A percentile compares a stretch with the other conserved stretches of the same genome.
Conservation (phyloP, 2,113 vertebrate genomes). For the Megaceryle torquata region DNA sequence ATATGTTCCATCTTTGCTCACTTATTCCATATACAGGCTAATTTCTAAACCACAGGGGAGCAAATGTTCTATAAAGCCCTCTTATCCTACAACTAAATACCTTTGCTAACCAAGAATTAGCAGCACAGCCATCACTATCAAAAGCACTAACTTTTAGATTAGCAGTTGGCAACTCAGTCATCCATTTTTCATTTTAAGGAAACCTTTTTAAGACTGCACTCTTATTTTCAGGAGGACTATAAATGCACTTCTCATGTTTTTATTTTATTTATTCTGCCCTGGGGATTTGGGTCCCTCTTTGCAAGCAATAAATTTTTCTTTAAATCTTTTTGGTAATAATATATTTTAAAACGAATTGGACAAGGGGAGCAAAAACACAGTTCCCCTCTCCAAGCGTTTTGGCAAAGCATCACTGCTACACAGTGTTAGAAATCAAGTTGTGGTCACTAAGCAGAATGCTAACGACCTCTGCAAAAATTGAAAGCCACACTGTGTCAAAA, state of each 20-base stretch:
- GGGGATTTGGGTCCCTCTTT: constrained; percentile 69
- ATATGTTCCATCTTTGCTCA: constrained; percentile 12
- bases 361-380: constrained; percentile 54
- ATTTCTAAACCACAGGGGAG: constrained; percentile 54
- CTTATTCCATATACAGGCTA: constrained; percentile 45
- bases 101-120: constrained; percentile 52
- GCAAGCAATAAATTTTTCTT: constrained; percentile 73
- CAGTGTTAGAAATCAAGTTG: constrained; percentile 60
- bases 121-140: constrained; percentile 46
- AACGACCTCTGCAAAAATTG: constrained; percentile 64
- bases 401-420: constrained; percentile 52
- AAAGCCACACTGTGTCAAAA: constrained; percentile 47
- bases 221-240: constrained; percentile 71
- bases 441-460: constrained; percentile 64
- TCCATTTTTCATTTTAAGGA: constrained; percentile 77
- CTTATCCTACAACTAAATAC: constrained; percentile 51
- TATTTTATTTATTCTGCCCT: constrained; percentile 76
- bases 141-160: constrained; percentile 69
- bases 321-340: constrained; percentile 71
- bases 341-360: constrained; percentile 67
- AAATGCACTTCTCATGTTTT: constrained; percentile 78
- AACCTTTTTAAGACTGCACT: constrained; percentile 71
- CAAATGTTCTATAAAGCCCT: constrained; percentile 50
- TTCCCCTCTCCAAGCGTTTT: constrained; percentile 59
- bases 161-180: constrained; percentile 64